Conservation (phyloP, 2,888 invertebrate genomes). For the Ligdia adustata region DNA sequence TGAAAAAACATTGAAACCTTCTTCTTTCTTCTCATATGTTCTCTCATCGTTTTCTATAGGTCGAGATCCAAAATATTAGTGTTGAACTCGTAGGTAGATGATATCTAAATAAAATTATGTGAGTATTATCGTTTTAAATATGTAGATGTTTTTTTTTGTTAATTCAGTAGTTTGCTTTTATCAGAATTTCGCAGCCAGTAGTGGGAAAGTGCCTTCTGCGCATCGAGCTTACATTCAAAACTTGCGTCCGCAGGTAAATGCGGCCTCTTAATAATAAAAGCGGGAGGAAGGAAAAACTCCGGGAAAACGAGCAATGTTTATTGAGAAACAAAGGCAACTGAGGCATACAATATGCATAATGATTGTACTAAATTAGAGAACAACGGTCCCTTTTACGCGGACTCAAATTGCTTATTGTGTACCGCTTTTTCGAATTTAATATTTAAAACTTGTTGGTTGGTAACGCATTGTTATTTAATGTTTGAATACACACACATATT, state of each 20-base stretch:
- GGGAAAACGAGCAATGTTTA: conserved; percentile 71
- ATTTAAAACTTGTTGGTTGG: conserved; percentile 24
- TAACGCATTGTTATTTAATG: too few species aligned
- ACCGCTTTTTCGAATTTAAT: conserved; percentile 50
- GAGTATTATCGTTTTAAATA: too few species aligned
- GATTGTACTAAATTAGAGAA: conserved; percentile 77
- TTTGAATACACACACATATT: too few species aligned
- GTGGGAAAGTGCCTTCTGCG: conserved; percentile 39
- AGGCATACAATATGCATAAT: conserved; percentile 78
- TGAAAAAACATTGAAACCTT: too few species aligned
- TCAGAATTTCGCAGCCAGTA: too few species aligned
- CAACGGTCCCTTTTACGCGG: conserved; percentile 62
- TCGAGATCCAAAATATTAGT: too few species aligned
- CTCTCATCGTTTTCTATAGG: too few species aligned
- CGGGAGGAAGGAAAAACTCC: conserved; percentile 63
- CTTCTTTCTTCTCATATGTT: too few species aligned
- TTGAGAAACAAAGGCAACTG: conserved; percentile 73
- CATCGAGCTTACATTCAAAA: conserved; percentile 54
- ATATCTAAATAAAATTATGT: too few species aligned
- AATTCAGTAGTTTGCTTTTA: too few species aligned
- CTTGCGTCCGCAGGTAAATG: conserved; percentile 68
- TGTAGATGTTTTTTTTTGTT: too few species aligned
- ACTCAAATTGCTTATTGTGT: conserved; percentile 72
- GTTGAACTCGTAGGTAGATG: too few species aligned
- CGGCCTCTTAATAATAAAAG: conserved; percentile 72